phyloP scores from a whole-genome alignment of 2,888 invertebrate species.

The Nemotelus pantherinus region DNA sequence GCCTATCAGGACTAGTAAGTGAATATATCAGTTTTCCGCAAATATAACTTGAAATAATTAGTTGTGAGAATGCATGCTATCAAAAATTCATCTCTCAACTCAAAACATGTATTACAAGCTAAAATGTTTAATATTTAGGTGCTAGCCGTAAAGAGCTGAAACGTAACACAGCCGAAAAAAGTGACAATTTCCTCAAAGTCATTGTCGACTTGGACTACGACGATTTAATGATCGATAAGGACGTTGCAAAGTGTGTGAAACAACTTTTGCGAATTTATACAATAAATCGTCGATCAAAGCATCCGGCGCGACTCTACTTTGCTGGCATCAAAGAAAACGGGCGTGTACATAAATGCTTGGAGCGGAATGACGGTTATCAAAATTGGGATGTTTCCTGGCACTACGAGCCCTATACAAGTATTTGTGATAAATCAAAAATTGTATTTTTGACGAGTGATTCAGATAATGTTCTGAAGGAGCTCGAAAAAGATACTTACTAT shows the following conservation, averaged over 20 bases:
- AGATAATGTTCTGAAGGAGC: slow-evolving; percentile 78
- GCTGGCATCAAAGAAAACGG: slow-evolving; percentile 78
- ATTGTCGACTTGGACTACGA: slow-evolving; percentile 93
- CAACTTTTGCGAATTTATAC: slow-evolving; percentile 92
- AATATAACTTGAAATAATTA: no score
- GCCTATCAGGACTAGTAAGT: slow-evolving; percentile 65
- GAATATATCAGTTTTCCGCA: slow-evolving; percentile 56
- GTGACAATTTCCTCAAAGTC: slow-evolving; percentile 73
- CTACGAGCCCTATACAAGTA: slow-evolving; percentile 71
- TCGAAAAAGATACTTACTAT: slow-evolving; percentile 84
- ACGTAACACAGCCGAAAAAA: slow-evolving; percentile 74
- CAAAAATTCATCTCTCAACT: no score
- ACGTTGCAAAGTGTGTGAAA: slow-evolving; percentile 87
- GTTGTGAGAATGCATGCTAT: no score
- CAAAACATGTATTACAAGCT: no score
- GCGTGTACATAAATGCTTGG: slow-evolving; percentile 76
- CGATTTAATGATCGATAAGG: slow-evolving; percentile 88
- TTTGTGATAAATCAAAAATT: slow-evolving; percentile 79
- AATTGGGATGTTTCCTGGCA: slow-evolving; percentile 91
- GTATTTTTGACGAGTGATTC: slow-evolving; percentile 96
- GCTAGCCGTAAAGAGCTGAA: slow-evolving; percentile 85
- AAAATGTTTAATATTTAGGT: neutral
- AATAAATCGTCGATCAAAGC: slow-evolving; percentile 81
- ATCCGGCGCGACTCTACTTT: slow-evolving; percentile 85
- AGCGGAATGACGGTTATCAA: slow-evolving; percentile 85